Conservation (phyloP, 2,888 invertebrate species). For the Spisula solida region DNA sequence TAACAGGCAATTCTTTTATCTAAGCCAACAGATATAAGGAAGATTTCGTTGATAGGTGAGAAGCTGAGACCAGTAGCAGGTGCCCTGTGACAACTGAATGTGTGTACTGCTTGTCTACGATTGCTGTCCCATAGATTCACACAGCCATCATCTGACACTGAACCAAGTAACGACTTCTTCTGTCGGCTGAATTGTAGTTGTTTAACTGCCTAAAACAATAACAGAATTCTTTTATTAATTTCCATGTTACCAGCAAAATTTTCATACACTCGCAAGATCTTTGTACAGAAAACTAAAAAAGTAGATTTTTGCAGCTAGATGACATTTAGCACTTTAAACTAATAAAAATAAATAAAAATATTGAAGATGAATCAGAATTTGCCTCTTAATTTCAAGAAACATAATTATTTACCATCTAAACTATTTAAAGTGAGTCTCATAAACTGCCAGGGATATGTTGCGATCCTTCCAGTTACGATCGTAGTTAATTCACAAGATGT, state of each 20-base stretch:
- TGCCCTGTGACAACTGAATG: conserved; percentile 85
- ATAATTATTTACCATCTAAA: too few species aligned
- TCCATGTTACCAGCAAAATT: too few species aligned
- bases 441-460: too few species aligned
- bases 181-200: conserved; percentile 84
- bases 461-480: too few species aligned
- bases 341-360: not conserved
- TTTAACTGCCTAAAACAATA: conserved; percentile 83
- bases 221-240: too few species aligned
- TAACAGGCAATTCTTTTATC: conserved; percentile 87
- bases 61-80: conserved; percentile 87
- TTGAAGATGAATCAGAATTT: too few species aligned
- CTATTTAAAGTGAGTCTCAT: too few species aligned
- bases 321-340: not conserved
- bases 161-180: conserved; percentile 84
- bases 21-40: conserved; percentile 87
- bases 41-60: conserved; percentile 87
- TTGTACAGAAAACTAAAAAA: too few species aligned
- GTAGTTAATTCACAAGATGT: too few species aligned
- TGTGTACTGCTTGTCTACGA: conserved; percentile 82
- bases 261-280: too few species aligned
- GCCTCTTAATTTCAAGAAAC: too few species aligned
- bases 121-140: conserved; percentile 87
- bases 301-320: not conserved
- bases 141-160: conserved; percentile 86